Conservation (phyloP, 1,140 invertebrate species). For the Oedothorax gibbosus region DNA sequence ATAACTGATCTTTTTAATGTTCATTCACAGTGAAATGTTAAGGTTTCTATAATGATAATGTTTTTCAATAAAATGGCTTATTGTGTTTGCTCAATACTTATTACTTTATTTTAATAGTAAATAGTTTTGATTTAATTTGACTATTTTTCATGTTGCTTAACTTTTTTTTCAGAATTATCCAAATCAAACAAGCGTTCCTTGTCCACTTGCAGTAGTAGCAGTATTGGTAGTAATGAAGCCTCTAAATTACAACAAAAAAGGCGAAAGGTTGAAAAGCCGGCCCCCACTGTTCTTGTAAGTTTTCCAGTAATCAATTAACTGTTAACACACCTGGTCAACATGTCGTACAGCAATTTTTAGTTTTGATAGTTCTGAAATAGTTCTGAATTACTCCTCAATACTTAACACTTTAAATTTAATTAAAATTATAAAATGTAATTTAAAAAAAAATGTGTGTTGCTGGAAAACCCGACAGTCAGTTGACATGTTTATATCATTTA, state of each 20-base stretch:
- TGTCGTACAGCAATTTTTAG: no score
- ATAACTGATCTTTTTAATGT: background rate
- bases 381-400: no score
- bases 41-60: background rate
- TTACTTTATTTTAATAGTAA: background rate
- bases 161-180: slow-evolving; percentile 15
- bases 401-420: no score
- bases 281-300: slow-evolving; percentile 52
- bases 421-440: no score
- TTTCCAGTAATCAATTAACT: background rate
- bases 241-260: slow-evolving; percentile 2
- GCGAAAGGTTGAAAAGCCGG: slow-evolving; percentile 51
- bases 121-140: background rate
- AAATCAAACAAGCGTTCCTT: slow-evolving; percentile 4
- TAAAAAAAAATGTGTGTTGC: no score
- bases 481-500: no score
- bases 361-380: no score
- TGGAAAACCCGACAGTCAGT: no score
- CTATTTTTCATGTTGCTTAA: background rate
- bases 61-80: background rate
- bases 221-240: slow-evolving; percentile 15
- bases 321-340: no score
- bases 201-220: slow-evolving; percentile 25
- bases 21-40: background rate
- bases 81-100: background rate